Conservation (phyloP, 92 coral and sea anemone genomes). For the Nematostella vectensis region DNA sequence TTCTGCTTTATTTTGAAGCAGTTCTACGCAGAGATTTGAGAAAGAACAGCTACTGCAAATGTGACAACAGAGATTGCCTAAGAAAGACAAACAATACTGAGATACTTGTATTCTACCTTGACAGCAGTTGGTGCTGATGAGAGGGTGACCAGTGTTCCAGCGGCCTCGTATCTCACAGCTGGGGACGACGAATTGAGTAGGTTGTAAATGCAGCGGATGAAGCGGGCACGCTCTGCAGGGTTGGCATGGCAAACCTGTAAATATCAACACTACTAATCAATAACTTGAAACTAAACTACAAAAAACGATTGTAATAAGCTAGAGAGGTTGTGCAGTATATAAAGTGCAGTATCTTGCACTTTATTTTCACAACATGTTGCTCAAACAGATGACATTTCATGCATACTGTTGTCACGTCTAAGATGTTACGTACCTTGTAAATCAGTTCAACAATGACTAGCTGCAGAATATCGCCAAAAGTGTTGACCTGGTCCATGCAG, state of each 20-base stretch:
- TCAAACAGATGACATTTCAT: too few relatives aligned
- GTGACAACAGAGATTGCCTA: too few relatives aligned
- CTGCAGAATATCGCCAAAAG: slow-evolving; percentile 97
- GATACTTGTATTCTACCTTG: slow-evolving; percentile 78
- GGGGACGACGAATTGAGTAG: slow-evolving; percentile 91
- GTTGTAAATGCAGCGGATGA: slow-evolving; percentile 95
- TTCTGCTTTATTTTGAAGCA: too few relatives aligned
- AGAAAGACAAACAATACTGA: too few relatives aligned
- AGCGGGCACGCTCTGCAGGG: slow-evolving; percentile 94
- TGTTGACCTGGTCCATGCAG: slow-evolving; percentile 96
- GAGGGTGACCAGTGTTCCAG: slow-evolving; percentile 92
- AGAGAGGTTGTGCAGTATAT: neutral
- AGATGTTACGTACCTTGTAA: slow-evolving; percentile 62
- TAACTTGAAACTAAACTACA: neutral
- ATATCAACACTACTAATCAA: neutral
- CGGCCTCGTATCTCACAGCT: slow-evolving; percentile 99
- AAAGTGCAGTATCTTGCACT: neutral
- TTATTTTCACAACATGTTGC: neutral
- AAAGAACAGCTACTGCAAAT: too few relatives aligned
- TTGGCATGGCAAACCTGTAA: slow-evolving; percentile 97
- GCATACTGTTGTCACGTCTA: too few relatives aligned
- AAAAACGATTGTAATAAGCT: neutral
- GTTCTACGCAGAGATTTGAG: too few relatives aligned
- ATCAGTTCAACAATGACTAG: slow-evolving; percentile 95
- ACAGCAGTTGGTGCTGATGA: slow-evolving; percentile 99